phyloP scores from a whole-genome alignment of 2,888 invertebrate species.

The Calameuta pallipes region DNA sequence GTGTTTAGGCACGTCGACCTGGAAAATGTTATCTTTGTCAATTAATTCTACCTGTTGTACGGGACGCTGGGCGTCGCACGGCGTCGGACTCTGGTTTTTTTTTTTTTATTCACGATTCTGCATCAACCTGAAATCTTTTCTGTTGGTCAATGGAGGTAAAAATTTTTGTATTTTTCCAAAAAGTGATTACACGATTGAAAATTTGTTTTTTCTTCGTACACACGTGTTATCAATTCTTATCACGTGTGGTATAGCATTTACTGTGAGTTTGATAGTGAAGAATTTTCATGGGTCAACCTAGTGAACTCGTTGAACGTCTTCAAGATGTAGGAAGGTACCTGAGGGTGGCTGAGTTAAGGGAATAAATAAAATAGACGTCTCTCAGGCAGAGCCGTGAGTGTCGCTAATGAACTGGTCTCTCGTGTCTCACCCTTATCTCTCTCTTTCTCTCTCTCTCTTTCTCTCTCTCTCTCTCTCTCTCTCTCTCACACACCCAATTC shows the following conservation, averaged over 20 bases:
- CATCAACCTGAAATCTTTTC: background rate
- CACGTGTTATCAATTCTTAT: background rate
- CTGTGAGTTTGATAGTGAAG: background rate
- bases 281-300: background rate
- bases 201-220: too few species aligned
- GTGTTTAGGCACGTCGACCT: conserved; percentile 59
- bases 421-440: conserved; percentile 43
- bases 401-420: conserved; percentile 65
- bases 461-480: conserved; percentile 21
- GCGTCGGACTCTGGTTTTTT: background rate
- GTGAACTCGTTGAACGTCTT: background rate
- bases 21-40: conserved; percentile 64
- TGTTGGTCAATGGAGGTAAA: background rate
- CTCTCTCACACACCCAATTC: background rate
- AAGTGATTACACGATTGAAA: too few species aligned
- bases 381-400: conserved; percentile 51
- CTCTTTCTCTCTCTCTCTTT: conserved; percentile 21
- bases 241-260: background rate
- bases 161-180: background rate
- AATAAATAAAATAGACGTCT: conserved; percentile 59
- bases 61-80: conserved; percentile 30
- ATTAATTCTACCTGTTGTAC: conserved; percentile 64
- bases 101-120: background rate
- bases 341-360: conserved; percentile 14
- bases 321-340: conserved; percentile 9